A percentile compares a stretch with the other conserved stretches of the same genome.
These are phyloP conservation scores for Choristoneura rosaceana DNA, from an alignment of 2,888 invertebrate genomes.

Conservation along the genomic window DNA sequence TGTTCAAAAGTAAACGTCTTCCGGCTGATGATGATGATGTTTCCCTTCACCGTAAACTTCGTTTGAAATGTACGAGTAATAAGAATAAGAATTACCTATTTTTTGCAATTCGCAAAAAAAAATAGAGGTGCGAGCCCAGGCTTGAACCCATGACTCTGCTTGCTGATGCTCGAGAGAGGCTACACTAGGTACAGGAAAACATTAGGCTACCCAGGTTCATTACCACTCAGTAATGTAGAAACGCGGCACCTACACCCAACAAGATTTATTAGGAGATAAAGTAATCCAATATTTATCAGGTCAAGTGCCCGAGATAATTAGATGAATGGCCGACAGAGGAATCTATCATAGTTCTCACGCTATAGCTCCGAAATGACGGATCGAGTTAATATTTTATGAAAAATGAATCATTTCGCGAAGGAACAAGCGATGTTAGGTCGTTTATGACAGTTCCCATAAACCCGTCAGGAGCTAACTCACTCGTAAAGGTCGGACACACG, in stretches of 20 bases:
- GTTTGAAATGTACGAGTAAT: too few species aligned
- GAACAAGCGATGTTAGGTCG: slow-evolving; percentile 43
- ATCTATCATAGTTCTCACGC: slow-evolving; percentile 18
- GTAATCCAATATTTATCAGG: slow-evolving; percentile 9
- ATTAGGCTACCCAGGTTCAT: too few species aligned
- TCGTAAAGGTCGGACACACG: slow-evolving; percentile 61
- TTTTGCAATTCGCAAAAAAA: too few species aligned
- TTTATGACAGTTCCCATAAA: slow-evolving; percentile 67
- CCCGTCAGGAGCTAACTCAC: slow-evolving; percentile 67
- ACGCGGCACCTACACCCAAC: background rate
- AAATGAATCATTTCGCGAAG: slow-evolving; percentile 32
- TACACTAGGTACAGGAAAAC: too few species aligned
- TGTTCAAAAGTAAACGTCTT: too few species aligned
- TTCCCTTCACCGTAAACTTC: too few species aligned
- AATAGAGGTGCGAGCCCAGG: too few species aligned
- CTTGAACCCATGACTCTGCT: too few species aligned
- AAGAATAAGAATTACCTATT: too few species aligned
- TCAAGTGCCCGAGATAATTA: slow-evolving; percentile 1
- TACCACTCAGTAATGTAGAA: background rate
- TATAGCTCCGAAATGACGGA: slow-evolving; percentile 27
- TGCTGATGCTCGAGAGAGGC: too few species aligned
- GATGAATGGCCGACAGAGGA: slow-evolving; percentile 3
- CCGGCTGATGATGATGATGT: too few species aligned
- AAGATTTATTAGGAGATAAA: slow-evolving; percentile 1
- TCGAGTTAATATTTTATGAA: slow-evolving; percentile 38